These are phyloP conservation scores for Megalonaias nervosa DNA, from an alignment of 1,140 invertebrate genomes.

Conservation along the genomic window DNA sequence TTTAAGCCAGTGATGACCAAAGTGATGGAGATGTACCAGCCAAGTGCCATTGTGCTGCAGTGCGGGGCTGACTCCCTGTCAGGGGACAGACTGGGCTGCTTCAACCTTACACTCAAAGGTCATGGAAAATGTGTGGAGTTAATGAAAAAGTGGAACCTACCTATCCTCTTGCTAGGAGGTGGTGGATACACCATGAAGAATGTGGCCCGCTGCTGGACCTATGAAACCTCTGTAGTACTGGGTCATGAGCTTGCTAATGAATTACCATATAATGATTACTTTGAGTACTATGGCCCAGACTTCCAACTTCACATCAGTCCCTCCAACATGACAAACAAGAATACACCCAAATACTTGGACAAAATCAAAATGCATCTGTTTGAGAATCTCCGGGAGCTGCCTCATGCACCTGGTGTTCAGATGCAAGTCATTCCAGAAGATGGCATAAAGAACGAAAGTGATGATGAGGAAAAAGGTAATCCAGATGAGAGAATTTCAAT, in stretches of 20 bases:
- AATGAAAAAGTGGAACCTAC: slow-evolving; percentile 94
- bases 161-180: slow-evolving; percentile 94
- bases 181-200: slow-evolving; percentile 98
- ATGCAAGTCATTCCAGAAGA: slow-evolving; percentile 80
- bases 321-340: slow-evolving; percentile 99
- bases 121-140: slow-evolving; percentile 98
- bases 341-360: slow-evolving; percentile 98
- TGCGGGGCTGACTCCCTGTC: slow-evolving; percentile 99
- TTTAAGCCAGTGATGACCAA: slow-evolving; percentile 96
- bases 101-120: slow-evolving; percentile 96
- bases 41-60: slow-evolving; percentile 96
- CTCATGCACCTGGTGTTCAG: slow-evolving; percentile 98
- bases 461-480: slow-evolving; percentile 86
- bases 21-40: slow-evolving; percentile 98
- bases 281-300: slow-evolving; percentile 99
- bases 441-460: slow-evolving; percentile 70
- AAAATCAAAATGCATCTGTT: slow-evolving; percentile 96
- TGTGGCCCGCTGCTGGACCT: slow-evolving; percentile 99
- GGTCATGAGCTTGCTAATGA: slow-evolving; percentile 97
- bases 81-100: slow-evolving; percentile 97
- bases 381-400: slow-evolving; percentile 97
- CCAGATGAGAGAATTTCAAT: slow-evolving; percentile 88
- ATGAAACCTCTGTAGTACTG: slow-evolving; percentile 96
- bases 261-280: slow-evolving; percentile 99
- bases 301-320: slow-evolving; percentile 99